Base-by-base conservation (phyloP, 30 jellyfish, hydroid and myxozoan genomes). In the Sanderia malayensis region DNA sequence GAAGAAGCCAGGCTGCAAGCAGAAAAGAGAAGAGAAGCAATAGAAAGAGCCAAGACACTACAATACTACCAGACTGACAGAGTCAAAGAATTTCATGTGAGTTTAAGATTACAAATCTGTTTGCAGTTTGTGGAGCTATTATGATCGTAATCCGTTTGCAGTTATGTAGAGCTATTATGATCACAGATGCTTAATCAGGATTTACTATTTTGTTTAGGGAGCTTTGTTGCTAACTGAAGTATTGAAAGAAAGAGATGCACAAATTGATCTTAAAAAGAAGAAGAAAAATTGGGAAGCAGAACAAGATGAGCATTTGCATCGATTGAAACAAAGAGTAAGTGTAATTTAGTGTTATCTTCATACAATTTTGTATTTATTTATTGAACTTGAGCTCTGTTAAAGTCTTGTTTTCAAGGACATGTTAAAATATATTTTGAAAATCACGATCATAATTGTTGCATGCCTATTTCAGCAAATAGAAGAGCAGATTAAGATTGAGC, bases 181-280 rank as follows among this genome's bases (percentile, higher is more conserved):
- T 19, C 27, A 13, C 8, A 23, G 0, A n/a, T n/a, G n/a, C n/a
- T n/a, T 64, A 60, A 23, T 44, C 33, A 33, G 29, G 31, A 31
- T n/a, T n/a, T n/a, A n/a, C n/a, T n/a, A n/a, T n/a, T n/a, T n/a
- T 20, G 2, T 11, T 7, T 45, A 90, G 98, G 96, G 98, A 2
- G 98, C 98, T 2, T 60, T 92, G 30, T 26, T 83, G 58, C 73
- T 92, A 27, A 84, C 96, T 53, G 98, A 92, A 65, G 98, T 92
- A 22, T 52, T 92, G 61, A 92, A 92, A 49, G 98, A 92, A 63
- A 71, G 98, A 61, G 98, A 92, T 80, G 98, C 98, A 58, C 98
- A 92, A 65, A 32, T 83, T 28, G 96, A 77, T 68, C 1, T 92
- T 69, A 92, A 92, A 81, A 75, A 78, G 19, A 32, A 27, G 31